Evolutionary conservation across 23 tunicate genomes (phyloP), one percentile per base, ranked within the genome.

Genomic region (Aplidium turbinatum): DNA sequence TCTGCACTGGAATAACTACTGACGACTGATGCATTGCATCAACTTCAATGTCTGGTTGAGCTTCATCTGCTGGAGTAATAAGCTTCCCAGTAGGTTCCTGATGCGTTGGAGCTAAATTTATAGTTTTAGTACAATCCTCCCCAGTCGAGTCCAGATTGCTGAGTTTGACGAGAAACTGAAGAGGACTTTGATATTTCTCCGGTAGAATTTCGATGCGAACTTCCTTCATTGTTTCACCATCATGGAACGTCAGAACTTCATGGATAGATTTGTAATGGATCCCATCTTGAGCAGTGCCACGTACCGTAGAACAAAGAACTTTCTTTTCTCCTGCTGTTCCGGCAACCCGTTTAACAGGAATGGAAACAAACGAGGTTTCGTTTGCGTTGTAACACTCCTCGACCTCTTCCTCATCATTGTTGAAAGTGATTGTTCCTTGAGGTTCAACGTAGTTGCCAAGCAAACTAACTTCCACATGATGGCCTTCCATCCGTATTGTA

Each of bases 201-300:
- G 75, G 69, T 3, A 68, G 40, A 40, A 80, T 56, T 1, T 56
- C 38, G 19, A 85, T 51, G 31, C 63, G 70, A 2, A 86, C 55
- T 31, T 32, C 24, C 36, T 80, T 71, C 32, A 38, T 51, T 51
- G 53, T 68, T 72, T 78, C 81, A 42, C 79, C 86, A 73, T 78
- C 85, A 0, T 58, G 38, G 25, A 79, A 71, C 5, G 32, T 33
- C 3, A 81, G 28, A 29, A 33, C 73, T 26, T 77, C 47, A 30
- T 62, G 4, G 21, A 30, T 22, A 5, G 69, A 48, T 1, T 11
- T 70, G 42, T 57, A 86, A 63, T 79, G 84, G 16, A 25, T 57
- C 4, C 79, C 85, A 7, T 60, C 90, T 25, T 30, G 57, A 3
- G 92, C 85, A 19, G 57, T 78, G 34, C 33, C 80, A 25, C 70